Evolutionary conservation across 2,888 invertebrate genomes (phyloP), one percentile per base, ranked within the genome.

Genomic region (Drosophila mercatorum): DNA sequence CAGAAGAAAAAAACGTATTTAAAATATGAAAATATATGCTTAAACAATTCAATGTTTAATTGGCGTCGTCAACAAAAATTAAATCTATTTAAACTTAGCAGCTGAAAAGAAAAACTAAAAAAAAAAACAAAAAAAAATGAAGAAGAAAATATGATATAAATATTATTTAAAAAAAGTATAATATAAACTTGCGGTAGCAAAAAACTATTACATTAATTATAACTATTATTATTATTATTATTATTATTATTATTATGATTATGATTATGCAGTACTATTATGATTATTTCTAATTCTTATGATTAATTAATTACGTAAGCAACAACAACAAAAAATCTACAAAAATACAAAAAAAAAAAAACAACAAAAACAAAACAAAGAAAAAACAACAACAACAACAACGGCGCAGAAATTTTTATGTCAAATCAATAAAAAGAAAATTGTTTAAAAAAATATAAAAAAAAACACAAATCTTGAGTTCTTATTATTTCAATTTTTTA

Each of bases 361-460:
- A 66, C 49, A 31, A 78, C 68, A 73, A 72, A 55, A 72, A 68
- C 70, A 61, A 67, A 69, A 68, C 68, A 64, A 76, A 75, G 66
- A 80, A 72, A 55, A 51, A 68, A 58, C 68, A 74, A 73, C 47
- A 74, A 75, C 55, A 74, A 72, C 59, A 76, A 76, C 69, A 82
- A 78, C 72, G 89, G 89, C 86, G 83, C 88, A 86, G 81, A 85
- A 89, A 88, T 85, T 88, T 89, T 84, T 84, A 85, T 90, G 89
- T 81, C 83, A 90, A 85, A 83, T 78, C 77, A 89, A 89, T 90
- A 90, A 89, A 89, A 89, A 81, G 70, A 47, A 85, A 83, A 78
- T 82, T 83, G 80, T 89, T 91, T 77, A 81, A 85, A 90, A 88
- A 80, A 31, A 75, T 74, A 75, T 68, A 59, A 62, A 73, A 68